Evolutionary conservation across 1,140 invertebrate genomes (phyloP).

Genomic region (Drosophila leontia): DNA sequence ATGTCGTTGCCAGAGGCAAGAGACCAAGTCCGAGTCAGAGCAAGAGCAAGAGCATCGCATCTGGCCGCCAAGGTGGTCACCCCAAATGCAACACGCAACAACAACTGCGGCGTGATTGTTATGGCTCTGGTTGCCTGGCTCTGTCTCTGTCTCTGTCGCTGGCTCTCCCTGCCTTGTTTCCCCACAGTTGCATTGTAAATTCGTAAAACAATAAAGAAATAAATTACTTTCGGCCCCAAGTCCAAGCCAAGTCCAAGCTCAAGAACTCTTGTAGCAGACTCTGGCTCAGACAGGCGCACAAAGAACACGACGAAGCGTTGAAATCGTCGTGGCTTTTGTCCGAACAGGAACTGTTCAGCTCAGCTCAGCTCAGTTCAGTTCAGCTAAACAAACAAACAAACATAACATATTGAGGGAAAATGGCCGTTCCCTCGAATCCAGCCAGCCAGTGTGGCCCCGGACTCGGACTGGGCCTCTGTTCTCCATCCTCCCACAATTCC

Average conservation of each 20-base stretch:
- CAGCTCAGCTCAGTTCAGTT: background rate
- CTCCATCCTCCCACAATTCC: slow-evolving; percentile 70
- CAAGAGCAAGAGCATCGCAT: slow-evolving; percentile 31
- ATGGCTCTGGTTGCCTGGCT: slow-evolving; percentile 64
- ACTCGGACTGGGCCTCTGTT: slow-evolving; percentile 14
- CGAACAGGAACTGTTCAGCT: slow-evolving; percentile 46
- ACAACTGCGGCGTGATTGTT: slow-evolving; percentile 80
- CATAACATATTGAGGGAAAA: slow-evolving; percentile 45
- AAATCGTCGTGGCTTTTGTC: slow-evolving; percentile 83
- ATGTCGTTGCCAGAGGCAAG: slow-evolving; percentile 50
- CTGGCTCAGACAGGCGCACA: slow-evolving; percentile 43
- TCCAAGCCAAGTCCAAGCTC: slow-evolving; percentile 67
- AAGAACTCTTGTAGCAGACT: slow-evolving; percentile 68
- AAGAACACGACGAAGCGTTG: slow-evolving; percentile 83
- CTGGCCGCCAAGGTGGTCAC: slow-evolving; percentile 80
- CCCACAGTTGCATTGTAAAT: slow-evolving; percentile 83
- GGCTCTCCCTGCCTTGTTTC: slow-evolving; percentile 66
- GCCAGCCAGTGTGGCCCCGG: slow-evolving; percentile 74
- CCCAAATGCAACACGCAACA: slow-evolving; percentile 82
- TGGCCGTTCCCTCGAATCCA: slow-evolving; percentile 72
- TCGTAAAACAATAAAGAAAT: slow-evolving; percentile 85
- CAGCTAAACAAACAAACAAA: slow-evolving; percentile 27
- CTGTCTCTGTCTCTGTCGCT: background rate
- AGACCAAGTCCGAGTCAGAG: slow-evolving; percentile 16
- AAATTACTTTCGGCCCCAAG: slow-evolving; percentile 83